These are phyloP conservation scores for Amphiprion percula DNA, from an alignment of 2,113 vertebrate species.

Conservation along the genomic window DNA sequence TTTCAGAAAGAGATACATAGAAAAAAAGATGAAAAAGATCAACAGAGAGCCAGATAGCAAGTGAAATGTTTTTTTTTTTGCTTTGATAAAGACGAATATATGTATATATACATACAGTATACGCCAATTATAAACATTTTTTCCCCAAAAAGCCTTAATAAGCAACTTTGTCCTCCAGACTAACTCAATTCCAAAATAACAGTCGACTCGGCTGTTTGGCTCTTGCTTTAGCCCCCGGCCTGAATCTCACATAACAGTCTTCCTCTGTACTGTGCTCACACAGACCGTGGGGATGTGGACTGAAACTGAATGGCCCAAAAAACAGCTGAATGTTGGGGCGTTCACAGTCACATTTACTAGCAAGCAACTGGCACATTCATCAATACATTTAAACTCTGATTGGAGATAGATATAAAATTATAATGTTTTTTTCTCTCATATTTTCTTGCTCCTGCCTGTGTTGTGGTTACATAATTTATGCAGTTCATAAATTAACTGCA, in stretches of 20 bases:
- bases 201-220: slow-evolving; percentile 74
- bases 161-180: slow-evolving; percentile 66
- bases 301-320: slow-evolving; percentile 38
- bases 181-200: slow-evolving; percentile 64
- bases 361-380: slow-evolving; percentile 44
- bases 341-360: slow-evolving; percentile 25
- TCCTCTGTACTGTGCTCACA: slow-evolving; percentile 43
- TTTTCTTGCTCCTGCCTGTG: slow-evolving; percentile 21
- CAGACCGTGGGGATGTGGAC: slow-evolving; percentile 29
- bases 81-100: slow-evolving; percentile 37
- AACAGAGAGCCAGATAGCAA: background rate
- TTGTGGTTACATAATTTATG: slow-evolving; percentile 60
- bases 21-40: slow-evolving; percentile 14
- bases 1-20: slow-evolving; percentile 37
- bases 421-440: background rate
- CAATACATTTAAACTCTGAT: slow-evolving; percentile 29
- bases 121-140: slow-evolving; percentile 53
- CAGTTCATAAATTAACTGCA: slow-evolving; percentile 59
- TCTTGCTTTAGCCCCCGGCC: slow-evolving; percentile 64
- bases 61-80: background rate
- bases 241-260: slow-evolving; percentile 56
- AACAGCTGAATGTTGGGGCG: slow-evolving; percentile 15
- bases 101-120: slow-evolving; percentile 34
- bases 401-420: slow-evolving; percentile 38
- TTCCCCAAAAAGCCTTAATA: slow-evolving; percentile 67